Evolutionary conservation across 2,888 invertebrate species (phyloP).

Genomic region (Ametastegia equiseti): DNA sequence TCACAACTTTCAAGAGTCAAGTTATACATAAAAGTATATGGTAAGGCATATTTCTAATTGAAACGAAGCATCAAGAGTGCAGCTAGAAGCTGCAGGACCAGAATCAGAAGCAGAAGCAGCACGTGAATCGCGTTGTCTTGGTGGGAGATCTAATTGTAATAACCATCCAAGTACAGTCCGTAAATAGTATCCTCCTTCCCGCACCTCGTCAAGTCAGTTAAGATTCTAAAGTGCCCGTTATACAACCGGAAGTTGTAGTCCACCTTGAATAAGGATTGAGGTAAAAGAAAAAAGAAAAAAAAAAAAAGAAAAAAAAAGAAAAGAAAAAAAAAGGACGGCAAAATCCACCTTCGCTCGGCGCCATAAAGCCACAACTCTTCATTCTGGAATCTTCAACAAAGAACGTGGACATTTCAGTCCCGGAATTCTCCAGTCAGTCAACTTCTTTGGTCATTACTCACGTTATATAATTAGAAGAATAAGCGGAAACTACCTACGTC

Average conservation of each 20-base stretch:
- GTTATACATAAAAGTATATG: not conserved
- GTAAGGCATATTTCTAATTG: not conserved
- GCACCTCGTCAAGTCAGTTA: not conserved
- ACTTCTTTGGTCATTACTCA: no score
- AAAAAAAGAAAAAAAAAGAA: no score
- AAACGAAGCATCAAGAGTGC: slow-evolving; percentile 6
- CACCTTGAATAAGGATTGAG: not conserved
- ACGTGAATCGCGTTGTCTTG: not conserved
- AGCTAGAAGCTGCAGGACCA: no score
- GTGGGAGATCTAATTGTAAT: not conserved
- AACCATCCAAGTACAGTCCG: not conserved
- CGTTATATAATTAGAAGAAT: no score
- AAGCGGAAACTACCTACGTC: no score
- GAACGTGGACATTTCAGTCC: not conserved
- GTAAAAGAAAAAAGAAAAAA: no score
- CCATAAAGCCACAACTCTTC: not conserved
- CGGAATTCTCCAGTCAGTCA: no score
- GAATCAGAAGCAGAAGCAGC: not conserved
- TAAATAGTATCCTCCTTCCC: not conserved
- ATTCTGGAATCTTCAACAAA: not conserved
- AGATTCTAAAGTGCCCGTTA: not conserved
- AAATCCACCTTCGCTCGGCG: not conserved
- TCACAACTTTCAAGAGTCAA: not conserved
- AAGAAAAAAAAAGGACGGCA: not conserved
- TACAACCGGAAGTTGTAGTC: not conserved